Percentiles rank a stretch among this genome's conserved stretches.
These are phyloP conservation scores for Sarotherodon lohbergeri DNA, from an alignment of 2,113 vertebrate species.

Conservation along the genomic window DNA sequence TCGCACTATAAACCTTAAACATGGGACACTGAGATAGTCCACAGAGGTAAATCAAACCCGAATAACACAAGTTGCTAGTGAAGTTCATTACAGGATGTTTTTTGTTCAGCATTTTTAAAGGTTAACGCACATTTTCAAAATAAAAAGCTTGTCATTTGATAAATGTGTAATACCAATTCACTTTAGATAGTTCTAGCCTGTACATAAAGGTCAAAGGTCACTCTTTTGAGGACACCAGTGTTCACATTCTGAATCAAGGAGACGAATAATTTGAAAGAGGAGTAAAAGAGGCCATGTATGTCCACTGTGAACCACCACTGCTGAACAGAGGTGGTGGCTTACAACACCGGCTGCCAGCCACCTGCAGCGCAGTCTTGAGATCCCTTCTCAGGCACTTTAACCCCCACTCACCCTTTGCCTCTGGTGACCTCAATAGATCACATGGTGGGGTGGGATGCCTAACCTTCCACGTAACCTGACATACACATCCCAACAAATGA, in stretches of 20 bases:
- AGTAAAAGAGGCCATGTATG: neutral
- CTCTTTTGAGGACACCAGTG: neutral
- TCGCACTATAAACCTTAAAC: accelerated
- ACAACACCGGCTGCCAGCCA: neutral
- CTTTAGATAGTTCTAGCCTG: neutral
- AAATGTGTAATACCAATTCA: neutral
- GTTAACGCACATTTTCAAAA: accelerated
- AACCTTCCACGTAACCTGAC: neutral
- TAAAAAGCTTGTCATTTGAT: accelerated
- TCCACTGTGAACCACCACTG: neutral
- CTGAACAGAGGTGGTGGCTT: neutral
- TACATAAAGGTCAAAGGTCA: neutral
- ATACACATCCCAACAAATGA: neutral
- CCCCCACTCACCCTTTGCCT: neutral
- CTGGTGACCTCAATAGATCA: neutral
- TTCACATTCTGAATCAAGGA: neutral
- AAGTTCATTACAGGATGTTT: neutral
- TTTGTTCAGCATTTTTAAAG: neutral
- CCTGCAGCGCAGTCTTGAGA: neutral
- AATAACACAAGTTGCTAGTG: neutral
- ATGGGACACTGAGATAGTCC: neutral
- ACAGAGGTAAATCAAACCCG: neutral
- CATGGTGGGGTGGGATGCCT: neutral
- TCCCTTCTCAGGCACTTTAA: neutral
- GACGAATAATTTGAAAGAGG: neutral